Conservation (phyloP, 2,113 vertebrate species). For the Recurvirostra avosetta region DNA sequence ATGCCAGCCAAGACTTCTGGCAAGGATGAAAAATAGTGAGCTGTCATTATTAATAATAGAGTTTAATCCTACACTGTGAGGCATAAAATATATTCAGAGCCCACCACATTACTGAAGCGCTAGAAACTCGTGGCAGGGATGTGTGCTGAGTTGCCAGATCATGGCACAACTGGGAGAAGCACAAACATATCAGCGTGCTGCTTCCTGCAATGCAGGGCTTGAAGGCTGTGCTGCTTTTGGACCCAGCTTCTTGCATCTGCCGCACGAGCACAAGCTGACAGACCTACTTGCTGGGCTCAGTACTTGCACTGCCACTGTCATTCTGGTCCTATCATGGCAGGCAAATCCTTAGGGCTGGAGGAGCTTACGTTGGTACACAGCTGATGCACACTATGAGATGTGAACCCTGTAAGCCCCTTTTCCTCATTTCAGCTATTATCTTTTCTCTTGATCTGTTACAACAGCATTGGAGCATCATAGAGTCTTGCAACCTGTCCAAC, state of each 20-base stretch:
- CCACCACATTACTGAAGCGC: accelerated
- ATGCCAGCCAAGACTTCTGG: conserved; percentile 10
- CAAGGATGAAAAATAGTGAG: background rate
- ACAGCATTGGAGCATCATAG: background rate
- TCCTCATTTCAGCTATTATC: background rate
- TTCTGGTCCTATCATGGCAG: accelerated
- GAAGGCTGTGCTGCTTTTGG: background rate
- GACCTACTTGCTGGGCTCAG: no score
- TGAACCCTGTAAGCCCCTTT: background rate
- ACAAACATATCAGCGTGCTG: background rate
- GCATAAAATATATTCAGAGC: conserved; percentile 10
- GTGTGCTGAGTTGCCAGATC: background rate
- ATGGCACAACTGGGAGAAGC: background rate
- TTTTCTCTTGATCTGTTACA: background rate
- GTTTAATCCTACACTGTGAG: background rate
- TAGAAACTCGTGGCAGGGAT: background rate
- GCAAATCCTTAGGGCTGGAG: background rate
- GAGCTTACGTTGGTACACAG: background rate
- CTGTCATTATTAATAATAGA: conserved; percentile 27
- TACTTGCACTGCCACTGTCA: no score
- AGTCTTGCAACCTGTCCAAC: background rate
- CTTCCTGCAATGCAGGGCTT: background rate
- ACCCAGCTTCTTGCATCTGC: background rate
- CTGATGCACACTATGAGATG: background rate
- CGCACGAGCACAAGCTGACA: no score